phyloP scores from a whole-genome alignment of 2,797 vertebrate species.

The Presbytis comata region DNA sequence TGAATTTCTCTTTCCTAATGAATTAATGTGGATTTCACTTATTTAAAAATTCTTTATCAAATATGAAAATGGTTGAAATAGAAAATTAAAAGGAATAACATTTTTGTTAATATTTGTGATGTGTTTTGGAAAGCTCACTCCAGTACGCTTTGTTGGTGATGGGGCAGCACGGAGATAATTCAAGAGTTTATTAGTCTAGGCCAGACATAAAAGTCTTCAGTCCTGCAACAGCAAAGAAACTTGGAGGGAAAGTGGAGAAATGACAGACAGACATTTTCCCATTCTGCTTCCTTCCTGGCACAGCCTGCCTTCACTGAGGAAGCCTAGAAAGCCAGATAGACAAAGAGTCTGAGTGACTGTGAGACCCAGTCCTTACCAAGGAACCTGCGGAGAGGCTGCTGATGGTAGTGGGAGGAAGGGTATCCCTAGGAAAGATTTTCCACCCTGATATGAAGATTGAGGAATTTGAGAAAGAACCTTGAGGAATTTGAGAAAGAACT shows the following conservation, averaged over 20 bases:
- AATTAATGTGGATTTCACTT: neutral
- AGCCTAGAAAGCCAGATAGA: neutral
- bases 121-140: neutral
- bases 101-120: neutral
- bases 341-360: neutral
- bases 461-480: neutral
- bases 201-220: neutral
- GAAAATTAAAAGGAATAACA: neutral
- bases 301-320: neutral
- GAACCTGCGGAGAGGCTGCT: neutral
- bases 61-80: neutral
- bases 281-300: neutral
- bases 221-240: neutral
- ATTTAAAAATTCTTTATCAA: neutral
- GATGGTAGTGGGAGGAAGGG: rapidly evolving
- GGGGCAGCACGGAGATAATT: neutral
- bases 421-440: neutral
- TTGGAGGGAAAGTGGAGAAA: neutral
- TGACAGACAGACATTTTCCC: neutral
- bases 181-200: neutral
- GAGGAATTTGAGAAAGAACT: neutral
- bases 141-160: neutral
- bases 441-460: neutral
- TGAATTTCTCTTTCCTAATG: neutral
- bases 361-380: neutral